Base-by-base conservation (phyloP, 2,797 vertebrate species). In the Catharus ustulatus region DNA sequence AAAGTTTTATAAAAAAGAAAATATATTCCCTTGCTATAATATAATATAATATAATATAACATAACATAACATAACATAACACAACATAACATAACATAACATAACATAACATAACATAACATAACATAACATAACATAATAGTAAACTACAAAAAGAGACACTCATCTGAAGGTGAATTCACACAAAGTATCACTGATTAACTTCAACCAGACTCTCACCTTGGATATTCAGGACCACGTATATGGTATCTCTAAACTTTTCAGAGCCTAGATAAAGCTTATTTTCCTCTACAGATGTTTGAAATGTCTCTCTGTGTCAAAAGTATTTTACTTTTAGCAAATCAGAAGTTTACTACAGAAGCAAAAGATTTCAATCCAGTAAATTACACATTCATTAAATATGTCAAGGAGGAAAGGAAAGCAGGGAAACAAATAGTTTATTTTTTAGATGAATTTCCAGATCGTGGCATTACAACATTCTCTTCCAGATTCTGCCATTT, bases 301-400 rank as follows among this genome's bases (percentile, higher is more conserved):
- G 57, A 87, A 93, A 94, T 75, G 12, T 58, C 15, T 61, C 38
- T 68, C 66, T 72, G n/a, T 40, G 51, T 22, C n/a, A 51, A 43
- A 87, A 74, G 6, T 40, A 51, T 72, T 89, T 74, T 80, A 64
- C 58, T 95, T 95, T 73, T 83, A 86, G 87, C 29, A 91, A 72
- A 77, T 42, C 23, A 75, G n/a, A 54, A 92, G 26, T 81, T 89
- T 69, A 75, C 62, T 64, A 63, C 19, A 38, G 32, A 85, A 83
- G 52, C 24, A 91, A 89, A 85, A 91, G 4, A 30, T 64, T 92
- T 68, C 45, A 85, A 1, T 72, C 43, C 62, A 87, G 57, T 34
- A 82, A 85, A 93, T 58, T 24, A 74, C 22, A 58, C 16, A 62
- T 51, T 64, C 17, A 61, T 59, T 82, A 62, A 93, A 64, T 57